A percentile compares a stretch with the other conserved stretches of the same genome.
Evolutionary conservation across 2,888 invertebrate species (phyloP).

Genomic region (Heteromurus nitidus): DNA sequence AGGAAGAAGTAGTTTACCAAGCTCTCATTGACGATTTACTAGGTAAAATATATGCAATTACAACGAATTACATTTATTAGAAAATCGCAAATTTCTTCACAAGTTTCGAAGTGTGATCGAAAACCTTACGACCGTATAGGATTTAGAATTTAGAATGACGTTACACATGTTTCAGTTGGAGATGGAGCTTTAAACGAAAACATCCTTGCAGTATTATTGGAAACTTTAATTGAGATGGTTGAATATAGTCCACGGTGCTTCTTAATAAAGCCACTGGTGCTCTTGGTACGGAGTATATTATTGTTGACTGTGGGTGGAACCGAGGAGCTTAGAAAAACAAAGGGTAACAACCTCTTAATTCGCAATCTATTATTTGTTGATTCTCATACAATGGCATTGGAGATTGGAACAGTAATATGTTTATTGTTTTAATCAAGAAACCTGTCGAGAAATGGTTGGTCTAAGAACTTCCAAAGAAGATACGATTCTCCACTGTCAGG

Average conservation of each 20-base stretch:
- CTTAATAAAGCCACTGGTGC: slow-evolving; percentile 23
- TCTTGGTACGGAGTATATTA: slow-evolving; percentile 21
- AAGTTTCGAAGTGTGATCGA: too few species aligned
- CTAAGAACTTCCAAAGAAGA: slow-evolving; percentile 35
- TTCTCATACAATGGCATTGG: too few species aligned
- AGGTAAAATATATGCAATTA: too few species aligned
- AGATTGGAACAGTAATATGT: not conserved
- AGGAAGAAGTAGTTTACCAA: too few species aligned
- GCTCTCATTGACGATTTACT: too few species aligned
- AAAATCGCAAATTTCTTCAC: too few species aligned
- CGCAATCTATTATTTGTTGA: not conserved
- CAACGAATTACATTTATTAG: too few species aligned
- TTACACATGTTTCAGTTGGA: too few species aligned
- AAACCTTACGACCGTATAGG: too few species aligned
- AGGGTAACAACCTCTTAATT: slow-evolving; percentile 20
- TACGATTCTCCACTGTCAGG: slow-evolving; percentile 23
- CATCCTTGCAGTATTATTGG: not conserved
- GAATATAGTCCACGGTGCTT: not conserved
- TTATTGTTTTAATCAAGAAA: not conserved
- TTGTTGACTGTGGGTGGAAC: slow-evolving; percentile 28
- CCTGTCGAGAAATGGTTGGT: slow-evolving; percentile 26
- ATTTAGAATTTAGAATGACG: too few species aligned
- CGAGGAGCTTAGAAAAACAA: slow-evolving; percentile 1
- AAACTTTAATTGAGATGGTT: not conserved
- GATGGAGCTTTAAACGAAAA: too few species aligned